Evolutionary conservation across 2,797 vertebrate species (phyloP), one percentile per base, ranked within the genome.

Genomic region (Eurystomus glaucurus): DNA sequence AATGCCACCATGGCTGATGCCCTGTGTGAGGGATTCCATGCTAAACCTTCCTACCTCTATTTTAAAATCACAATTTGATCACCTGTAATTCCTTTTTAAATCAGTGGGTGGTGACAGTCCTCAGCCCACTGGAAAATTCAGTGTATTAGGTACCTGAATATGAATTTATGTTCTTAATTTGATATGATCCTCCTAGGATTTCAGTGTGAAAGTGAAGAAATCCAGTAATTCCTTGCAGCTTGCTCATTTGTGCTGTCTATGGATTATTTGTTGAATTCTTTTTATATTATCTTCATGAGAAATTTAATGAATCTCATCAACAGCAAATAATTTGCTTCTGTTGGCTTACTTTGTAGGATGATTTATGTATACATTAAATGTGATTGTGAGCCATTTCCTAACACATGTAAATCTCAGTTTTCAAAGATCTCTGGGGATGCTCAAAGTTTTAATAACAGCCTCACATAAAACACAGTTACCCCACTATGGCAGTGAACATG

Each of bases 151-250:
- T 64, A 66, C 75, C 60, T 76, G 72, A 62, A 70, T 95, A 92
- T 66, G 60, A 93, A 88, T 92, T 92, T 66, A 76, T 90, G 39
- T 39, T 92, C 89, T 90, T 91, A 80, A 83, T 93, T 89, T 77
- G 5, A 10, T 82, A 3, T 43, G 58, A 35, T 80, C 31, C 81
- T 88, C 68, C 39, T 39, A 64, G 69, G 52, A 70, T 86, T 94
- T 95, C 45, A 45, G 10, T n/a, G 35, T 55, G 69, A 84, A 88
- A 26, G 21, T 61, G 29, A n/a, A 72, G 11, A 76, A 88, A 93
- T 74, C n/a, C 71, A 82, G 46, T 55, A 7, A 82, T 92, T 86
- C 66, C 54, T 84, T 82, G 29, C 37, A 69, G 21, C 16, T 93
- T 82, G 46, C 39, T 95, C 26, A 25, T 79, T 90, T 92, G 17